Percentiles rank a stretch among this genome's conserved stretches.
Conservation (phyloP, 2,888 invertebrate species). For the Cerceris ruficornis region DNA sequence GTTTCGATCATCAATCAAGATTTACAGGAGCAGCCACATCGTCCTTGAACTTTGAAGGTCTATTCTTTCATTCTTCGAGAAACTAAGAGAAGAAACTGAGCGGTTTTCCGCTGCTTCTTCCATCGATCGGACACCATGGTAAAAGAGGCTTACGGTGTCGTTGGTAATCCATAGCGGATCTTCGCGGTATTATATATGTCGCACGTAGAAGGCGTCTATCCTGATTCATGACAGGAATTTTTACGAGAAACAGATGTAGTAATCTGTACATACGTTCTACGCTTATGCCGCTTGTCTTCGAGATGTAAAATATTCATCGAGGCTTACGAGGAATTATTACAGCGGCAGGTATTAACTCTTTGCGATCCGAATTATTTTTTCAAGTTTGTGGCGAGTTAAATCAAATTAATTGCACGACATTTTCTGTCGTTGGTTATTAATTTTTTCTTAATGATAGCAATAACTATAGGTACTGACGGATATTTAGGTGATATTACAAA, state of each 20-base stretch:
- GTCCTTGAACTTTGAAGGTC: slow-evolving; percentile 54
- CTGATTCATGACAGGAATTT: slow-evolving; percentile 50
- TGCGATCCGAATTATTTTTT: not conserved
- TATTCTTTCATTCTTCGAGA: not conserved
- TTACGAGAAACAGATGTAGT: slow-evolving; percentile 51
- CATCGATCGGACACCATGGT: slow-evolving; percentile 55
- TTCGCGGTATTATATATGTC: slow-evolving; percentile 43
- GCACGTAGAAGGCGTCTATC: slow-evolving; percentile 53
- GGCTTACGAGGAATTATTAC: slow-evolving; percentile 24
- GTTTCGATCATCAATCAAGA: slow-evolving; percentile 53
- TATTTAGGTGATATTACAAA: too few relatives aligned
- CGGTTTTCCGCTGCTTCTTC: slow-evolving; percentile 26
- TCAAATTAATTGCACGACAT: too few relatives aligned
- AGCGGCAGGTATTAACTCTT: slow-evolving; percentile 4
- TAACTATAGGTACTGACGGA: too few relatives aligned
- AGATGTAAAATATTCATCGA: slow-evolving; percentile 33
- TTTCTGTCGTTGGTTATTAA: too few relatives aligned
- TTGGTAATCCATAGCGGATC: slow-evolving; percentile 58
- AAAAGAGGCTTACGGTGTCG: slow-evolving; percentile 45
- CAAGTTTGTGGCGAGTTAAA: too few relatives aligned
- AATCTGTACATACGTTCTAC: slow-evolving; percentile 44
- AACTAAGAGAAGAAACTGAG: slow-evolving; percentile 24
- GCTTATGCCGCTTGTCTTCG: slow-evolving; percentile 7
- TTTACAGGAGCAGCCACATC: slow-evolving; percentile 39
- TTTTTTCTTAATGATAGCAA: too few relatives aligned